Conservation (phyloP, 2,113 vertebrate species). For the Callipepla squamata region DNA sequence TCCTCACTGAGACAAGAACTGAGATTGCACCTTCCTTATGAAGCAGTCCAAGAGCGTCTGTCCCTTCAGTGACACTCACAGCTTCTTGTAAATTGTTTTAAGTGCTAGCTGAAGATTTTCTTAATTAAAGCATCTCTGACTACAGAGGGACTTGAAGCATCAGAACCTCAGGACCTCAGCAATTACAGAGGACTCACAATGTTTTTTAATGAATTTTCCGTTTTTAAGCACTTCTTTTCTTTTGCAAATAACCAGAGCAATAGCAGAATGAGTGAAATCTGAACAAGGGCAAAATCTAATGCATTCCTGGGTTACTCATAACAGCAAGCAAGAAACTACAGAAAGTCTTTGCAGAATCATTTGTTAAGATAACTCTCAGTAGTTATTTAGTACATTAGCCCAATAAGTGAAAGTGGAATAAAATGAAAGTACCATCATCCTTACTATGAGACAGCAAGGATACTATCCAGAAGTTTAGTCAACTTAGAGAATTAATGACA, state of each 20-base stretch:
- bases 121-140: neutral
- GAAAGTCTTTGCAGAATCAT: neutral
- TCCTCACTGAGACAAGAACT: neutral
- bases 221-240: constrained; percentile 20
- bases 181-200: neutral
- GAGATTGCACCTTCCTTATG: neutral
- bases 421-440: constrained; percentile 39
- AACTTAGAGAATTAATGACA: constrained; percentile 28
- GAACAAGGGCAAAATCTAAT: constrained; percentile 16
- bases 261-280: neutral
- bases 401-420: constrained; percentile 42
- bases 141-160: neutral
- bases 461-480: constrained; percentile 57
- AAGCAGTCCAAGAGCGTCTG: neutral
- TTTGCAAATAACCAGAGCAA: constrained; percentile 31
- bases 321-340: neutral
- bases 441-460: constrained; percentile 44
- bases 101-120: neutral
- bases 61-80: neutral
- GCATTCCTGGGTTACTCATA: neutral
- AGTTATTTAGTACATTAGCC: neutral
- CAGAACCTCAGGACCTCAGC: neutral
- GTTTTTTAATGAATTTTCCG: neutral
- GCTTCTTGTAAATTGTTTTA: neutral
- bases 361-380: neutral